Conservation (phyloP, 2,888 invertebrate genomes). For the Orthosia cruda region DNA sequence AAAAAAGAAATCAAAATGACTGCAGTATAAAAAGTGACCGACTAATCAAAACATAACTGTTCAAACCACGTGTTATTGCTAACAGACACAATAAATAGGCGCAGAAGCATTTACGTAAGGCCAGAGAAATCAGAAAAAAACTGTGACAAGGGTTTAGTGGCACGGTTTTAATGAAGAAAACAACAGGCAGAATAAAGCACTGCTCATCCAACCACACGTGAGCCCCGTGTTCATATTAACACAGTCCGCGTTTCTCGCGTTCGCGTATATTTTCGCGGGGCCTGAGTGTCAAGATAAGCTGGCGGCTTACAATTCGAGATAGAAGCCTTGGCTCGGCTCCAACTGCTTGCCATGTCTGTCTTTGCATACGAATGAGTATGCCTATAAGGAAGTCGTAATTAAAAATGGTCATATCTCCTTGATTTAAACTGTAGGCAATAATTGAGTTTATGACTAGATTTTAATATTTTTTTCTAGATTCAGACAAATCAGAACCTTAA, state of each 20-base stretch:
- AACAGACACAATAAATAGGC: conserved; percentile 25
- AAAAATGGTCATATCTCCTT: conserved; percentile 68
- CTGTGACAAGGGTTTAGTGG: conserved; percentile 71
- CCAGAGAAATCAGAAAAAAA: conserved; percentile 61
- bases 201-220: conserved; percentile 71
- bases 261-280: conserved; percentile 64
- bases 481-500: too few species aligned
- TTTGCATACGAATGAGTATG: conserved; percentile 71
- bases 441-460: neutral
- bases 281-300: conserved; percentile 75
- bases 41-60: conserved; percentile 13
- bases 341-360: conserved; percentile 78
- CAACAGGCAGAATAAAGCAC: conserved; percentile 79
- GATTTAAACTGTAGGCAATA: conserved; percentile 1
- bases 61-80: neutral
- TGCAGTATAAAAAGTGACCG: neutral
- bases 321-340: conserved; percentile 81
- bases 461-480: neutral
- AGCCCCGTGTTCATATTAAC: conserved; percentile 71
- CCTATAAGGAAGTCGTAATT: conserved; percentile 70
- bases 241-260: conserved; percentile 59
- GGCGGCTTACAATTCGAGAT: conserved; percentile 81
- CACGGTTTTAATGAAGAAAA: conserved; percentile 81
- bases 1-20: neutral
- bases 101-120: conserved; percentile 25